Evolutionary conservation across 2,797 vertebrate genomes (phyloP), one percentile per base, ranked within the genome.

Genomic region (Syndactyla subalaris): DNA sequence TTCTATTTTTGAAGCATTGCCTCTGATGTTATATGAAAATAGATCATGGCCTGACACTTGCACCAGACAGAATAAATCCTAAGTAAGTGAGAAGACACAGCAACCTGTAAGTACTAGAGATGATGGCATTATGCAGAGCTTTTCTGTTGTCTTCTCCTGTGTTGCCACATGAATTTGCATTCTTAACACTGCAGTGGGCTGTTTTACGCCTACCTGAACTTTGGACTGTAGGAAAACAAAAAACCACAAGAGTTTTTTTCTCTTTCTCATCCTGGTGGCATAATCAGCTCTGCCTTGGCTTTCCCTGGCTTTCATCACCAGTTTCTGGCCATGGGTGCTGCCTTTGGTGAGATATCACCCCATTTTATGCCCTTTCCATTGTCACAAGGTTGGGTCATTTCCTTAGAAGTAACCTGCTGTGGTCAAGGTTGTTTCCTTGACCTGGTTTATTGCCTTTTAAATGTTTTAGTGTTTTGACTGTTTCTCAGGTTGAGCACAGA

Each of bases 381-480:
- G 85, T 70, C 89, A 90, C 88, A 84, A 73, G 66, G 46, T 76
- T 5, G 3, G 70, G 88, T 91, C 79, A 68, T 59, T 68, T 93
- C 79, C 71, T 86, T 66, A 72, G 62, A 78, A 73, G 59, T 62
- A 74, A 79, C 88, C 45, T 67, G 45, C n/a, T 86, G 51, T 63
- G 61, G 41, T 93, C 95, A 95, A 96, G 94, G 92, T 86, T 91
- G 62, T 95, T 93, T 76, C 27, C 66, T 79, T 84, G 79, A 76
- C 45, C 83, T 76, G 79, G 39, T 92, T 94, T 92, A 92, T 66
- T 86, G 91, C 71, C 83, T 94, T 75, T 91, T 93, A 92, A 94
- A 89, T 66, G 79, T 92, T 95, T 91, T 88, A 78, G 73, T 93
- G 79, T 84, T 94, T 82, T 86, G 62, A 34, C 88, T 93, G 74